Conservation (phyloP, 2,888 invertebrate species). For the Zhengitettix transpicula region DNA sequence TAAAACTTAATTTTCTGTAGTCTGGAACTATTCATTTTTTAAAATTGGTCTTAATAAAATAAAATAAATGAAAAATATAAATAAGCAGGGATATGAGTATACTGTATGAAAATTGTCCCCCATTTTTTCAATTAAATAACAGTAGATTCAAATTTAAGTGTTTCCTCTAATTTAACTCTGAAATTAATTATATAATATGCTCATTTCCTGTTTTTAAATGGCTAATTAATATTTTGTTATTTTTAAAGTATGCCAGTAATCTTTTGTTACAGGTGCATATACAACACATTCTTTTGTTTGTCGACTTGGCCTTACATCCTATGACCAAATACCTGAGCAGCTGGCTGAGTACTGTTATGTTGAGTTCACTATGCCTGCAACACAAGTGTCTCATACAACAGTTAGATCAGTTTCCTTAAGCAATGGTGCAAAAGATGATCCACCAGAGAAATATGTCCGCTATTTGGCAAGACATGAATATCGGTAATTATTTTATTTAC, state of each 20-base stretch:
- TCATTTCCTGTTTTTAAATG: too few relatives aligned
- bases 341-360: constrained; percentile 77
- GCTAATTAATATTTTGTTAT: not conserved
- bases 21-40: too few relatives aligned
- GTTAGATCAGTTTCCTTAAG: constrained; percentile 85
- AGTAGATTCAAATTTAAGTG: too few relatives aligned
- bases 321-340: constrained; percentile 91
- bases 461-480: constrained; percentile 94
- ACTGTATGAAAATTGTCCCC: too few relatives aligned
- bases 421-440: constrained; percentile 67
- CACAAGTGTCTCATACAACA: constrained; percentile 85
- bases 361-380: constrained; percentile 97
- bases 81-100: too few relatives aligned
- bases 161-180: too few relatives aligned
- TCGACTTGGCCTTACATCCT: constrained; percentile 87
- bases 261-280: constrained; percentile 63
- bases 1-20: too few relatives aligned
- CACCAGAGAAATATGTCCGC: constrained; percentile 95
- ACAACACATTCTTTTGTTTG: constrained; percentile 93
- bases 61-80: too few relatives aligned
- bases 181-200: too few relatives aligned
- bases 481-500: constrained; percentile 35
- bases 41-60: too few relatives aligned
- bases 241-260: not conserved
- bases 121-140: too few relatives aligned